Base-by-base conservation (phyloP, 2,888 invertebrate species). In the Bellardia pandia region DNA sequence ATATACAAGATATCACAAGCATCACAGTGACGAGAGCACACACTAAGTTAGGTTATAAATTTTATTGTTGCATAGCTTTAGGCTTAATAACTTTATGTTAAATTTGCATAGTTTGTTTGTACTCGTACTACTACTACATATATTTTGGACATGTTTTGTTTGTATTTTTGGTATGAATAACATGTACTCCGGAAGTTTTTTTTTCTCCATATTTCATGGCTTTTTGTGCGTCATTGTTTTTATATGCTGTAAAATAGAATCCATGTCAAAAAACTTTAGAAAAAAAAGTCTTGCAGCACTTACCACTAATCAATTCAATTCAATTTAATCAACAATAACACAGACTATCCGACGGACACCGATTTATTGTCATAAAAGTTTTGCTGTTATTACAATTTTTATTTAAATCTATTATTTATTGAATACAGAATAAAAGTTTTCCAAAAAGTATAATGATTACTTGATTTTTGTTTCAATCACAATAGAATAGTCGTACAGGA, bases 61-160 rank as follows among this genome's bases (percentile, higher is more conserved):
- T 30, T 76, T 37, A 33, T 45, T 69, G 30, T 79, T 68, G 75
- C 62, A 75, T 75, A 85, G 74, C 85, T 85, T 75, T 48, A 71
- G 85, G 85, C 75, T 80, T 62, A 69, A 75, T 23, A 76, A 85
- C 62, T 75, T 79, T 80, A 76, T 80, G 64, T 71, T 75, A 62
- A 85, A 80, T 75, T 85, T 85, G 6, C 45, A 60, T 74, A 76
- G 30, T 75, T 71, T 40, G n/a, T 68, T 79, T 51, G 51, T 6
- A 23, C 1, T 23, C 23, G 23, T 23, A 23, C 23, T 23, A 23
- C 23, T 23, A 23, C 1, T 23, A 23, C 7, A 60, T 30, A n/a
- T 11, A 58, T 37, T 37, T 37, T 1, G 6, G 5, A 14, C 3
- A 37, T 72, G 30, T 64, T 42, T 60, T 79, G 2, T 6, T 56